phyloP scores from a whole-genome alignment of 2,113 vertebrate species.

The Spheniscus mendiculus region DNA sequence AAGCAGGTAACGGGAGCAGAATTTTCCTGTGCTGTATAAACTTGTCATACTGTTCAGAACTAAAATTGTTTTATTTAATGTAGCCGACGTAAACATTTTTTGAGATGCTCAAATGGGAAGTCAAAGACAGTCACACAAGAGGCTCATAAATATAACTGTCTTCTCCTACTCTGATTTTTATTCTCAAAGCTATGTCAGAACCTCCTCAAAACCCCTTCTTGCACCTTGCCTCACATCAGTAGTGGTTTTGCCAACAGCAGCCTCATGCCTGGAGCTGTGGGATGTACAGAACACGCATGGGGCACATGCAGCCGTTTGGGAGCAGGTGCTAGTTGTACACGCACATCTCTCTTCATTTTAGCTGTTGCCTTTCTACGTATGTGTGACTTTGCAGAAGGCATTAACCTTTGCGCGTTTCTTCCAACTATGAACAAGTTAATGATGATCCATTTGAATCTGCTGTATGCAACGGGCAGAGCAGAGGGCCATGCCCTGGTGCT shows the following conservation, averaged over 20 bases:
- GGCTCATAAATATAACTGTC: background rate
- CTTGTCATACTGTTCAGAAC: background rate
- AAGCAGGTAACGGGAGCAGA: background rate
- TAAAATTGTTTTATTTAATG: background rate
- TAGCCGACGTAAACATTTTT: background rate
- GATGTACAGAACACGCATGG: rapidly evolving
- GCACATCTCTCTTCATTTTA: background rate
- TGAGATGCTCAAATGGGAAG: background rate
- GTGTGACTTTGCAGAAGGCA: background rate
- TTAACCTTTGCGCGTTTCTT: background rate
- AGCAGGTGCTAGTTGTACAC: background rate
- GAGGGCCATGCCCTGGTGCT: background rate
- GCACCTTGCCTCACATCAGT: rapidly evolving
- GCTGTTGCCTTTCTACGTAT: background rate
- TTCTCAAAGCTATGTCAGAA: background rate
- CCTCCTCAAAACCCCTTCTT: background rate
- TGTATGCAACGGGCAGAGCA: background rate
- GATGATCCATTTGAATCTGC: background rate
- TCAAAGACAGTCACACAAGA: background rate
- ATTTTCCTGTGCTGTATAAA: background rate
- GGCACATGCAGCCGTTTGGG: rapidly evolving
- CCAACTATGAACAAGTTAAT: background rate
- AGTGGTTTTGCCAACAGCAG: background rate
- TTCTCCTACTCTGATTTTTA: background rate
- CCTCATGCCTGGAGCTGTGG: background rate